phyloP scores from a whole-genome alignment of 1,140 invertebrate species.

The Trichonephila clavipes region DNA sequence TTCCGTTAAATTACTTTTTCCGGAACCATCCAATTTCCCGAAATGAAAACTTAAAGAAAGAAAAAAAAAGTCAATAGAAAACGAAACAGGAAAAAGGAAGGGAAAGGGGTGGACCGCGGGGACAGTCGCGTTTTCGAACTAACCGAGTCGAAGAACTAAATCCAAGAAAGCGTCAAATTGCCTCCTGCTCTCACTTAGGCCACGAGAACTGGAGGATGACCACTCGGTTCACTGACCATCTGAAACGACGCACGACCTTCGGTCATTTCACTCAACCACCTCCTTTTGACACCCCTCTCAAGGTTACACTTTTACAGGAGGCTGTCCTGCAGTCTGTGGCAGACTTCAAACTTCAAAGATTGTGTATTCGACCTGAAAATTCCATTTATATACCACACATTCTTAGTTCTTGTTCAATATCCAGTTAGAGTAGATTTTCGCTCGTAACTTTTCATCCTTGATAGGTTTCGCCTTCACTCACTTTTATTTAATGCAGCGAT shows the following conservation, averaged over 20 bases:
- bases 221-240: constrained; percentile 53
- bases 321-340: background rate
- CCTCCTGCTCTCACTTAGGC: background rate
- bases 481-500: too few relatives aligned
- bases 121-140: background rate
- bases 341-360: background rate
- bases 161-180: constrained; percentile 10
- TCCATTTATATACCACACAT: too few relatives aligned
- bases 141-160: background rate
- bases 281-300: background rate
- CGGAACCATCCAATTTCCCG: background rate
- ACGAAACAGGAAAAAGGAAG: too few relatives aligned
- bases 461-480: too few relatives aligned
- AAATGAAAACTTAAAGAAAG: background rate
- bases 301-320: background rate
- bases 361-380: too few relatives aligned
- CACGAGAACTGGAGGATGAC: constrained; percentile 60
- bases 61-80: background rate
- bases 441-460: too few relatives aligned
- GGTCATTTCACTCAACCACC: constrained; percentile 56
- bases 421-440: too few relatives aligned
- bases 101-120: background rate
- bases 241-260: constrained; percentile 55
- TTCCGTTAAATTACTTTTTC: background rate
- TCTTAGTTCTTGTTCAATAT: too few relatives aligned